Evolutionary conservation across 2,797 vertebrate species (phyloP).

Genomic region (Varecia variegata): DNA sequence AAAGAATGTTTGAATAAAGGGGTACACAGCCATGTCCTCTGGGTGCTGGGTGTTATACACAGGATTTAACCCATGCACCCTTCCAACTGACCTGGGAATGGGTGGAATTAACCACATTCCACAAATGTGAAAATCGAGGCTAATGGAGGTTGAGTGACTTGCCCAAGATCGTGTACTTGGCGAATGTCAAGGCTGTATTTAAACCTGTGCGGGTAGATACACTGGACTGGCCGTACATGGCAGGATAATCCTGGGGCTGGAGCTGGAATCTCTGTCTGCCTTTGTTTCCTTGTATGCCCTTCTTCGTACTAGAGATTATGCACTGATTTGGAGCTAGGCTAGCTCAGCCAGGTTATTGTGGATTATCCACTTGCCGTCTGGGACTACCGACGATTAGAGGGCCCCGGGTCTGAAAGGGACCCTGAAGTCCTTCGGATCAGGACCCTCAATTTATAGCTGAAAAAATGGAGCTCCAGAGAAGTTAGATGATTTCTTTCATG

Average conservation of each 20-base stretch:
- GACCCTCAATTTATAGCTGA: background rate
- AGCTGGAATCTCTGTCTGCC: background rate
- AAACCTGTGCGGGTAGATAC: background rate
- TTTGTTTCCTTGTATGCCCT: background rate
- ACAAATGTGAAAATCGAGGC: background rate
- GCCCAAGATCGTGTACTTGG: too few relatives aligned
- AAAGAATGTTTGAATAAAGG: background rate
- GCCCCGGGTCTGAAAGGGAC: background rate
- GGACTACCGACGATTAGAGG: background rate
- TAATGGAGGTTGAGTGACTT: background rate
- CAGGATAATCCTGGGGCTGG: background rate
- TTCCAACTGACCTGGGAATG: background rate
- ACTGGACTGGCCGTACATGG: fast-evolving
- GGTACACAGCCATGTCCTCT: background rate
- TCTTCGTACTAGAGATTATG: background rate
- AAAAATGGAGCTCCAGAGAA: background rate
- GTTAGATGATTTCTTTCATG: background rate
- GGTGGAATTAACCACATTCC: background rate
- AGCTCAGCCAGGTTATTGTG: background rate
- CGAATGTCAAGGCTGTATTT: background rate
- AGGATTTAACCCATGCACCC: background rate
- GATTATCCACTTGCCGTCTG: background rate
- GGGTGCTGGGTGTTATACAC: background rate
- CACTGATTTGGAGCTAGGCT: background rate
- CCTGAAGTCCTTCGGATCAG: background rate